Evolutionary conservation across 2,888 invertebrate species (phyloP).

Genomic region (Drosophila nr. fundita): DNA sequence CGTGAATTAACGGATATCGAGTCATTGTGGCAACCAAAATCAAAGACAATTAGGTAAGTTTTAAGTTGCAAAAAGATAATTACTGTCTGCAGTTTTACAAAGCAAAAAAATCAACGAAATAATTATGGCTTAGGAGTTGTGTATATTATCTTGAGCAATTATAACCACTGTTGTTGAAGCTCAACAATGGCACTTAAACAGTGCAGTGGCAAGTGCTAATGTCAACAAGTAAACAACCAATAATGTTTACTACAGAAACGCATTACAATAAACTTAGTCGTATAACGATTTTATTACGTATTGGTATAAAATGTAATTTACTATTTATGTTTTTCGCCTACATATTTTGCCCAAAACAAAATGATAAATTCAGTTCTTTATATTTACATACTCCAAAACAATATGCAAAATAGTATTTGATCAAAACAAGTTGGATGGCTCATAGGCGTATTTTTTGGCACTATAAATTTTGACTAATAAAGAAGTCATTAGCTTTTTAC

Average conservation of each 20-base stretch:
- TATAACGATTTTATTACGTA: slow-evolving; percentile 37
- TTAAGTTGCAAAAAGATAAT: slow-evolving; percentile 39
- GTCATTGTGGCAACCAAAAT: slow-evolving; percentile 23
- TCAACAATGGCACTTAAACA: slow-evolving; percentile 41
- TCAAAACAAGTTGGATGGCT: slow-evolving; percentile 28
- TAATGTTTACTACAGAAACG: slow-evolving; percentile 12
- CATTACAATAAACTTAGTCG: slow-evolving; percentile 13
- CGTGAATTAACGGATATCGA: slow-evolving; percentile 35
- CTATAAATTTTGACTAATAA: slow-evolving; percentile 1
- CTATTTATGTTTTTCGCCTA: slow-evolving; percentile 17
- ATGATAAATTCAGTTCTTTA: slow-evolving; percentile 51
- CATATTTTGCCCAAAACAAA: slow-evolving; percentile 29
- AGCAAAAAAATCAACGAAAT: slow-evolving; percentile 28
- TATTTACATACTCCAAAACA: slow-evolving; percentile 28
- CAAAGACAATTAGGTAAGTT: slow-evolving; percentile 59
- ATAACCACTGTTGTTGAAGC: slow-evolving; percentile 35
- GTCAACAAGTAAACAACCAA: slow-evolving; percentile 40
- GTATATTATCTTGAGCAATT: slow-evolving; percentile 68
- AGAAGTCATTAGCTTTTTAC: background rate
- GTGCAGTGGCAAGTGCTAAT: slow-evolving; percentile 58
- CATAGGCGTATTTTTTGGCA: slow-evolving; percentile 16
- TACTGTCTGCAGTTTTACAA: slow-evolving; percentile 28
- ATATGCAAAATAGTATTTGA: slow-evolving; percentile 42
- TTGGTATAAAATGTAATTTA: slow-evolving; percentile 11
- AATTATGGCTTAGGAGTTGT: slow-evolving; percentile 30